phyloP scores from a whole-genome alignment of 2,888 invertebrate genomes.

The Caenorhabditis imperialis region DNA sequence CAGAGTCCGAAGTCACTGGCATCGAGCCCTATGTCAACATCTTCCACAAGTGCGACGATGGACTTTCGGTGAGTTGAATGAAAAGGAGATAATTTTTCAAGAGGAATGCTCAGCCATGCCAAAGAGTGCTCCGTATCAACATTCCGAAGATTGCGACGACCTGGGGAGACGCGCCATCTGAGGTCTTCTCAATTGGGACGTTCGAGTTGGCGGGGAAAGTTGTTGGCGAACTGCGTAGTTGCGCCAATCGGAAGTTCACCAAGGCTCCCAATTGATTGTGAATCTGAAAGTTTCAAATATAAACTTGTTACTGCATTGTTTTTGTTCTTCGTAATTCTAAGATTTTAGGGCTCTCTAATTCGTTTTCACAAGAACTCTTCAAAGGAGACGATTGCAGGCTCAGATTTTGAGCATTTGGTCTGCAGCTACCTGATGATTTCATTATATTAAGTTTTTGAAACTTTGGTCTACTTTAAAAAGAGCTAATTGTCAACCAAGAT shows the following conservation, averaged over 20 bases:
- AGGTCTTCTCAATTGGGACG: constrained; percentile 50
- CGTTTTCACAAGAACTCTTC: too few species aligned
- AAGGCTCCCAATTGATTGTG: too few species aligned
- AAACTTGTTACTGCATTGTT: too few species aligned
- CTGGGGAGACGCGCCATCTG: constrained; percentile 44
- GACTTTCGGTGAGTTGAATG: constrained; percentile 36
- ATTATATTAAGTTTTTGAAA: too few species aligned
- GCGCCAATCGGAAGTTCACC: constrained; percentile 40
- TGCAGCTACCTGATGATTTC: too few species aligned
- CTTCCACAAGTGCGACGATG: constrained; percentile 65
- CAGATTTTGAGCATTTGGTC: too few species aligned
- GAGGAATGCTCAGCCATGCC: constrained; percentile 57
- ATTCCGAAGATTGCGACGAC: constrained; percentile 60
- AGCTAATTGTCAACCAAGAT: too few species aligned
- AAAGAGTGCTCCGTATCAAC: constrained; percentile 63
- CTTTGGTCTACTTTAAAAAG: too few species aligned
- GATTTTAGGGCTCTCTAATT: too few species aligned
- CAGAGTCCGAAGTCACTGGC: constrained; percentile 60
- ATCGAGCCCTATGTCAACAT: constrained; percentile 66
- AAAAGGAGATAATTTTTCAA: not conserved
- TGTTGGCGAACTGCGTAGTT: constrained; percentile 53
- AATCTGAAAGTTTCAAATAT: too few species aligned
- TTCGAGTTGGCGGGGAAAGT: constrained; percentile 52
- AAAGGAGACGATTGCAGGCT: too few species aligned
- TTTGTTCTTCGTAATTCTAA: too few species aligned